Conservation (phyloP, 2,113 vertebrate genomes). For the Acrocephalus kingi region DNA sequence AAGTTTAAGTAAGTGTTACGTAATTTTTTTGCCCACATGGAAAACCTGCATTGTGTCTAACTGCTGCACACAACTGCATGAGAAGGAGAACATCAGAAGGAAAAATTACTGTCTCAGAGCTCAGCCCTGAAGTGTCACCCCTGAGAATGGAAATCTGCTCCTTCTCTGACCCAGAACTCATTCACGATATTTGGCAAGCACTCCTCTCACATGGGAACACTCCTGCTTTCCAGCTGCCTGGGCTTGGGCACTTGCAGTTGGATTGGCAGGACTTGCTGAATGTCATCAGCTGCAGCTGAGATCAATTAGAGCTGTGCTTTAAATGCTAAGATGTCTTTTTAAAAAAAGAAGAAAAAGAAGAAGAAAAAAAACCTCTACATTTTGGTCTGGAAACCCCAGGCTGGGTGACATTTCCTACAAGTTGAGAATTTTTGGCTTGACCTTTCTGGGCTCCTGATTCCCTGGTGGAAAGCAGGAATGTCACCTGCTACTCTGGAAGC, state of each 20-base stretch:
- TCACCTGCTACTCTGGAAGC: background rate
- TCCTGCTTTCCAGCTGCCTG: background rate
- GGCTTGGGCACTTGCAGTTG: background rate
- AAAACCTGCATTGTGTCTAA: background rate
- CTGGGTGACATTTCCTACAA: background rate
- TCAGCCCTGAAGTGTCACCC: background rate
- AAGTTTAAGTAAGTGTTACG: background rate
- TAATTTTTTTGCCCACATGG: background rate
- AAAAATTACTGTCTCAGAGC: background rate
- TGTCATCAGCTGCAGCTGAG: slow-evolving; percentile 41
- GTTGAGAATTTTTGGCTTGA: background rate
- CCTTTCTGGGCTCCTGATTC: background rate
- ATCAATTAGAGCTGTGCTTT: background rate
- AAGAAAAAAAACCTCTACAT: fast-evolving
- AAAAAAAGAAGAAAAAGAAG: background rate
- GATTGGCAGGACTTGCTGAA: background rate
- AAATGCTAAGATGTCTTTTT: background rate
- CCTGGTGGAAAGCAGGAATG: background rate
- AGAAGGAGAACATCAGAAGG: background rate
- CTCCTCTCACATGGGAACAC: background rate
- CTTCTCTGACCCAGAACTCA: background rate
- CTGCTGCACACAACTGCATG: background rate
- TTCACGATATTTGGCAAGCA: background rate
- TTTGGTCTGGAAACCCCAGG: background rate
- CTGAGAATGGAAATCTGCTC: background rate